These are phyloP conservation scores for Melieria picta DNA, from an alignment of 2,888 invertebrate species.

Conservation along the genomic window DNA sequence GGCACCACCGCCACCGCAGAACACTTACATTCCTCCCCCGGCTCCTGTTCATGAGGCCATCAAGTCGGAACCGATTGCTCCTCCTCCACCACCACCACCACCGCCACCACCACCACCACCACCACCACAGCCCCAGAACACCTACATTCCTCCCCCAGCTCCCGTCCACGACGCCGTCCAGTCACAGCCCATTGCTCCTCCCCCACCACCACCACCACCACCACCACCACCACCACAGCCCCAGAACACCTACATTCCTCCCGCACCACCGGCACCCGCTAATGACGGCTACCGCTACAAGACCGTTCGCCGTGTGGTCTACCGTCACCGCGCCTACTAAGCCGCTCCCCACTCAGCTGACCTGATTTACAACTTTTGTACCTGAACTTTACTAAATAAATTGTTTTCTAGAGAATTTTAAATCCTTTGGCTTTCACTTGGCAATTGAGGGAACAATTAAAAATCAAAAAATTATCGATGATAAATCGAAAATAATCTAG, in stretches of 20 bases:
- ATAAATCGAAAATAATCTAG: too few species aligned
- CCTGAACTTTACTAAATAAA: too few species aligned
- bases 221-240: constrained; percentile 33
- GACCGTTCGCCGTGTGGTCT: constrained; percentile 29
- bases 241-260: constrained; percentile 22
- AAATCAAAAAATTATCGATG: too few species aligned
- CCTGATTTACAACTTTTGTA: too few species aligned
- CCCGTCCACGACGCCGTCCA: constrained; percentile 11
- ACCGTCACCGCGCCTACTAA: constrained; percentile 19
- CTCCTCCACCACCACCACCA: constrained; percentile 34
- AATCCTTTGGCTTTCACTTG: too few species aligned
- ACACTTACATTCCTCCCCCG: constrained; percentile 13
- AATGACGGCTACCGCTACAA: constrained; percentile 26
- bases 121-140: constrained; percentile 9
- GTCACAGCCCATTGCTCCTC: constrained; percentile 16
- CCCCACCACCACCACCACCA: constrained; percentile 31
- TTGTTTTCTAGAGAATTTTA: too few species aligned
- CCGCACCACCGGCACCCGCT: constrained; percentile 9
- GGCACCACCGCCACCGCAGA: not conserved
- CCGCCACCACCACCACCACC: constrained; percentile 8
- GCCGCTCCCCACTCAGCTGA: too few species aligned
- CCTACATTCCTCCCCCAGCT: constrained; percentile 17
- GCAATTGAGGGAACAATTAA: too few species aligned
- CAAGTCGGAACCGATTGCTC: constrained; percentile 6
- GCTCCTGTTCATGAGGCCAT: constrained; percentile 17